A percentile compares a stretch with the other conserved stretches of the same genome.
These are phyloP conservation scores for Cryptotermes secundus DNA, from an alignment of 1,140 invertebrate species.

Conservation along the genomic window DNA sequence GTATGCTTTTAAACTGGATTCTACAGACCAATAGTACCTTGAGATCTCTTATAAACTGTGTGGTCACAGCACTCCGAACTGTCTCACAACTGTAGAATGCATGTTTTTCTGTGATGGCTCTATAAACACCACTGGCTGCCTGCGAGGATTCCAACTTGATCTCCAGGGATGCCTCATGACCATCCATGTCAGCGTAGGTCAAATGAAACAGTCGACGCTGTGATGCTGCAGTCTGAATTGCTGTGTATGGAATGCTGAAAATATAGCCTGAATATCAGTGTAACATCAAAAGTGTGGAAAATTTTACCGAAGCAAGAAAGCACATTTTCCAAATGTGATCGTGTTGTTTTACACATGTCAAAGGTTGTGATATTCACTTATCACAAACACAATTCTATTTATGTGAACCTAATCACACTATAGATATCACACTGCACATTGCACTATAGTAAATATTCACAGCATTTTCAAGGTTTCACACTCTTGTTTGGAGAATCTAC, in stretches of 20 bases:
- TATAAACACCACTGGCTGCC: conserved; percentile 75
- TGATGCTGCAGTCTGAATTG: conserved; percentile 77
- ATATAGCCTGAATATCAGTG: background rate
- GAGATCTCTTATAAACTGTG: conserved; percentile 83
- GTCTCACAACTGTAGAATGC: conserved; percentile 91
- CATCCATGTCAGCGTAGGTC: conserved; percentile 69
- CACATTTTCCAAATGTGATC: too few species aligned
- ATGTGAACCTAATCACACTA: too few species aligned
- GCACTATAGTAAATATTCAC: too few species aligned
- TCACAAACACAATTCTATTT: too few species aligned
- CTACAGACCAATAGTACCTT: conserved; percentile 56
- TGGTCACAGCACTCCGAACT: conserved; percentile 80
- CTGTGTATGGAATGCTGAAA: conserved; percentile 76
- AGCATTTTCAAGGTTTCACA: too few species aligned
- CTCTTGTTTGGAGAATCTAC: too few species aligned
- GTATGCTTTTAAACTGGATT: background rate
- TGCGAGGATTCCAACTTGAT: conserved; percentile 78
- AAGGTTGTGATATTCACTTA: too few species aligned
- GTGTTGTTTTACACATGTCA: too few species aligned
- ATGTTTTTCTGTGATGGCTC: conserved; percentile 87
- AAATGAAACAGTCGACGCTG: conserved; percentile 72
- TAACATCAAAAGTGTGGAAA: too few species aligned
- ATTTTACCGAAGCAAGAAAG: too few species aligned
- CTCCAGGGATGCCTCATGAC: conserved; percentile 66
- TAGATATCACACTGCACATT: too few species aligned